Evolutionary conservation across 1,140 invertebrate species (phyloP).

Genomic region (Adelges cooleyi): DNA sequence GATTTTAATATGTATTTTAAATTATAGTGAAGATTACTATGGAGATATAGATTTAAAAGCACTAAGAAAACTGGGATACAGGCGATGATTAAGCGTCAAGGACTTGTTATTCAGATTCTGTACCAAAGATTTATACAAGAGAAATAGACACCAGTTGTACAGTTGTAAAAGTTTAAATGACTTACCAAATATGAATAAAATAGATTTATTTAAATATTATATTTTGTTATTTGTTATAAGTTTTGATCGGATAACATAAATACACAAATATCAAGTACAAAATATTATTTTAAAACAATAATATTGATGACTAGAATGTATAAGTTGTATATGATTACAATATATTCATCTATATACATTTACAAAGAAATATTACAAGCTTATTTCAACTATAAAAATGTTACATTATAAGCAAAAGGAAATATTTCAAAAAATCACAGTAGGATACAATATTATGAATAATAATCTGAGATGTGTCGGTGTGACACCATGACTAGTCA

Average conservation of each 20-base stretch:
- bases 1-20: too few relatives aligned
- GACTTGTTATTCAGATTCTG: neutral
- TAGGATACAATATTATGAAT: constrained; percentile 4
- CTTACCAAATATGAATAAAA: constrained; percentile 5
- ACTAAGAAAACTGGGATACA: constrained; percentile 59
- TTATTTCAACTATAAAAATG: constrained; percentile 17
- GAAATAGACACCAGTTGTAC: neutral
- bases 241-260: constrained; percentile 26
- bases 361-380: neutral
- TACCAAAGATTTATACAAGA: constrained; percentile 15
- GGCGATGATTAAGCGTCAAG: neutral
- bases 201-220: constrained; percentile 16
- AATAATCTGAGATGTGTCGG: constrained; percentile 19
- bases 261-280: constrained; percentile 3
- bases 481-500: constrained; percentile 26
- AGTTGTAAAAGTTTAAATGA: neutral
- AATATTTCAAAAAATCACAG: constrained; percentile 26
- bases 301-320: constrained; percentile 27
- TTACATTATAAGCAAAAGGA: constrained; percentile 7
- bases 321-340: neutral
- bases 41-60: constrained; percentile 70
- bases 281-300: constrained; percentile 22
- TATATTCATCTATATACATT: neutral
- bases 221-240: constrained; percentile 14
- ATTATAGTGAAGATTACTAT: constrained; percentile 66